Conservation (phyloP, 2,113 vertebrate species). For the Aldabrachelys gigantea region DNA sequence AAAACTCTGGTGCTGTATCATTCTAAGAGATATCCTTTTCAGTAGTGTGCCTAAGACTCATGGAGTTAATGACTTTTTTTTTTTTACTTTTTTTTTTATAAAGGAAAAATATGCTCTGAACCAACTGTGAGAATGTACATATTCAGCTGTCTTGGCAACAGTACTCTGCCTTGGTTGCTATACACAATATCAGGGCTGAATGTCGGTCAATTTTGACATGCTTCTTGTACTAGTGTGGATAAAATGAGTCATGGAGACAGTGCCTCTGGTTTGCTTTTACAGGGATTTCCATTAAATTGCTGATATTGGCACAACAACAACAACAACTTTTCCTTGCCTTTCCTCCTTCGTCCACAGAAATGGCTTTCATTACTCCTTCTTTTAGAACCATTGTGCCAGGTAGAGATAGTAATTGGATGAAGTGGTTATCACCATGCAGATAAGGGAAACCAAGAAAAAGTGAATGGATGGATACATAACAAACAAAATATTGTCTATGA, state of each 20-base stretch:
- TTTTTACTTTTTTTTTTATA: neutral
- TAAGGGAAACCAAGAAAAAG: neutral
- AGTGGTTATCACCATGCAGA: neutral
- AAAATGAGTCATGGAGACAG: constrained; percentile 7
- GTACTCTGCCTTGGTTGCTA: neutral
- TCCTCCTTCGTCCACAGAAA: neutral
- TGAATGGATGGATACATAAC: neutral
- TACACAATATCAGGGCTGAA: neutral
- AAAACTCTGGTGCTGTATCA: neutral
- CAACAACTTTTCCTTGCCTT: neutral
- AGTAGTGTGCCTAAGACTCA: neutral
- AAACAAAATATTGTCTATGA: neutral
- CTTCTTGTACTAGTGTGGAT: constrained; percentile 27
- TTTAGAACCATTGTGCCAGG: neutral
- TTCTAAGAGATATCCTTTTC: neutral
- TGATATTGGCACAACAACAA: neutral
- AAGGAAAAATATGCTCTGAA: neutral
- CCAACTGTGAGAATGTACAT: neutral
- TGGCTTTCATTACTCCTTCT: neutral
- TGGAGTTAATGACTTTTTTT: neutral
- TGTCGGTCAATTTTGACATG: neutral
- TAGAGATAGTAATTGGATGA: neutral
- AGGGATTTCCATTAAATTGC: neutral
- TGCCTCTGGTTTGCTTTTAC: neutral
- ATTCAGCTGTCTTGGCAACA: neutral